A percentile compares a stretch with the other conserved stretches of the same genome.
These are phyloP conservation scores for Coptodon bakossiorum DNA, from an alignment of 2,113 vertebrate species.

Conservation along the genomic window DNA sequence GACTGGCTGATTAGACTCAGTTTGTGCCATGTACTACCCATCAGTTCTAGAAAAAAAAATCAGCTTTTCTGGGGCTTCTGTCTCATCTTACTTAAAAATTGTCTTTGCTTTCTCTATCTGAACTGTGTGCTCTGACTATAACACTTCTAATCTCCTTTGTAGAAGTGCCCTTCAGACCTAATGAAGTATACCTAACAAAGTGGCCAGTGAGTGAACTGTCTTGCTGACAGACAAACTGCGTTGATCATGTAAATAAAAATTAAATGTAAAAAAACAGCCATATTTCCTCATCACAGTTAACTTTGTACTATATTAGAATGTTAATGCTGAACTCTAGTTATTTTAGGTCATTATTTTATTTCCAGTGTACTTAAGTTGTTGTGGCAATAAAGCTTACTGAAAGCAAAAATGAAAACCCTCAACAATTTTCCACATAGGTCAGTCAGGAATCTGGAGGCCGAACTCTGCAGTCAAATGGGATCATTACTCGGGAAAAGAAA, in stretches of 20 bases:
- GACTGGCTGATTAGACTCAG: background rate
- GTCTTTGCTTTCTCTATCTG: background rate
- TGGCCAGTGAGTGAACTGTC: background rate
- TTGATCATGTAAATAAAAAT: background rate
- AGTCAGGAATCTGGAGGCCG: constrained; percentile 22
- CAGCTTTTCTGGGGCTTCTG: background rate
- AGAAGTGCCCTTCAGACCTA: constrained; percentile 13
- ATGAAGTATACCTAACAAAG: background rate
- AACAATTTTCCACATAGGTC: constrained; percentile 50
- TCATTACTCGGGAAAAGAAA: constrained; percentile 28
- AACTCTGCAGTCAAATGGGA: constrained; percentile 19
- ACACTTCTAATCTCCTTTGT: background rate
- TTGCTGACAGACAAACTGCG: background rate
- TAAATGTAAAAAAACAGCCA: background rate
- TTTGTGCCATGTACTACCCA: background rate
- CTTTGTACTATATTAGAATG: background rate
- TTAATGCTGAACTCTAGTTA: background rate
- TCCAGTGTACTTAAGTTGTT: constrained; percentile 11
- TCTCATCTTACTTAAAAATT: background rate
- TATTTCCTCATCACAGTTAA: background rate
- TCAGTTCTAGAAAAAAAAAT: background rate
- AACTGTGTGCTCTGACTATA: background rate
- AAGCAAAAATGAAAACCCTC: constrained; percentile 27
- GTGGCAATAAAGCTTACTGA: constrained; percentile 20
- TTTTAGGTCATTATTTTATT: background rate